Base-by-base conservation (phyloP, 2,113 vertebrate genomes). In the Serilophus lunatus region DNA sequence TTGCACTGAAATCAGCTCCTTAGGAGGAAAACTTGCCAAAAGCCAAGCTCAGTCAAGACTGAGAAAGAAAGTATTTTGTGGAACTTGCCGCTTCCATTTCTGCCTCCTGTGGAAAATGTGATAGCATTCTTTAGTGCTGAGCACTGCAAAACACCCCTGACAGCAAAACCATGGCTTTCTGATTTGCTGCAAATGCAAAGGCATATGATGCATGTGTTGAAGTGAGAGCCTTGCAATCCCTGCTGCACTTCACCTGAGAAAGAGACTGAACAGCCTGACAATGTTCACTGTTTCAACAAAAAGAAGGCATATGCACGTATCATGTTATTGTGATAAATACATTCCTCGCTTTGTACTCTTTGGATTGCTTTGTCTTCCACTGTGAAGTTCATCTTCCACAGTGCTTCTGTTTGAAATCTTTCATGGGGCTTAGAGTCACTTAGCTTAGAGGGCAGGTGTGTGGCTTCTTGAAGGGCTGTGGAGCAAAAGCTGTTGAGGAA, bases 41-140 rank as follows among this genome's bases (percentile, higher is more conserved):
- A 72, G 45, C 56, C 74, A 78, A 88, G 65, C 69, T 84, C 57
- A 49, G 53, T 78, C 51, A 91, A 89, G 45, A 50, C 69, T 72
- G 53, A 87, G 66, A 68, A 86, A 61, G 14, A 61, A 91, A 40
- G 26, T 56, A 35, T 49, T 89, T 59, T 77, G 33, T 66, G 86
- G 56, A 49, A 65, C 36, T 75, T 72, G 13, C 59, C 83, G 45
- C 74, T 93, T 91, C 83, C 38, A 49, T 94, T 68, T 75, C 79
- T 96, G 64, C 61, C 49, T 89, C 10, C 77, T 69, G 65, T 91
- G 89, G 81, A 95, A 93, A 89, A 89, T 38, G 31, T 53, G 77
- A 10, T 45, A 75, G 68, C 38, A 38, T 66, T 93, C 47, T 59
- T 70, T 7, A 79, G 72, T 79, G 78, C 77, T 82, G 81, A 94